Evolutionary conservation across 2,888 invertebrate species (phyloP).

Genomic region (Allygus modestus): DNA sequence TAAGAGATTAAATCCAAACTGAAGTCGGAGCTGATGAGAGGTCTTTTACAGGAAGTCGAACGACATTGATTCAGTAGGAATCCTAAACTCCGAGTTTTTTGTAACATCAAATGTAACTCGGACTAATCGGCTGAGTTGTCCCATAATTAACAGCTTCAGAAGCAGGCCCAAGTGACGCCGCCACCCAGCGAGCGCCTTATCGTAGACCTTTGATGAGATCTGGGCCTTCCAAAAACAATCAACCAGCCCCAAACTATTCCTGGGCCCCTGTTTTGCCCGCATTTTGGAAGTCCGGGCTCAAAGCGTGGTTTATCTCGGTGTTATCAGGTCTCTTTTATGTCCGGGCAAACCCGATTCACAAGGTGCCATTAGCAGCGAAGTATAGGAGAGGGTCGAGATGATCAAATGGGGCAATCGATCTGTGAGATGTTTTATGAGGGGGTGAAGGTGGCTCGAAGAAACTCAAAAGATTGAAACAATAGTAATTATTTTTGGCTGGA

Average conservation of each 20-base stretch:
- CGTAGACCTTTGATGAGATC: constrained; percentile 16
- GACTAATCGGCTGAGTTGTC: neutral
- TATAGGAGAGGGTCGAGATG: neutral
- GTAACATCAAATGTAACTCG: neutral
- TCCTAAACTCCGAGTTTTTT: constrained; percentile 10
- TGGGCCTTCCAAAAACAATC: constrained; percentile 8
- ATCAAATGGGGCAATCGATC: neutral
- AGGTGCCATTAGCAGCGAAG: neutral
- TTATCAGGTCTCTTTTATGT: constrained; percentile 7
- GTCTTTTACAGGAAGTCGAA: constrained; percentile 3
- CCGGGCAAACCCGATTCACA: neutral
- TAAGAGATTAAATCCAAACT: too few relatives aligned
- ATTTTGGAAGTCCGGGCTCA: constrained; percentile 5
- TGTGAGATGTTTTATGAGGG: neutral
- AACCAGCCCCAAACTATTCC: neutral
- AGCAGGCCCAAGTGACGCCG: neutral
- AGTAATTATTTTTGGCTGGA: too few relatives aligned
- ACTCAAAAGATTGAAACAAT: too few relatives aligned
- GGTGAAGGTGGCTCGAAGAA: too few relatives aligned
- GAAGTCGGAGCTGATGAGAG: neutral
- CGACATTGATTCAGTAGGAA: constrained; percentile 18
- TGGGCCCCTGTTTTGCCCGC: neutral
- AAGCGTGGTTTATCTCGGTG: constrained; percentile 5
- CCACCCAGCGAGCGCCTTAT: constrained; percentile 19
- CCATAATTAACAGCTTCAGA: constrained; percentile 21